Conservation (phyloP, 92 coral and sea anemone genomes). For the Siderastrea radians region DNA sequence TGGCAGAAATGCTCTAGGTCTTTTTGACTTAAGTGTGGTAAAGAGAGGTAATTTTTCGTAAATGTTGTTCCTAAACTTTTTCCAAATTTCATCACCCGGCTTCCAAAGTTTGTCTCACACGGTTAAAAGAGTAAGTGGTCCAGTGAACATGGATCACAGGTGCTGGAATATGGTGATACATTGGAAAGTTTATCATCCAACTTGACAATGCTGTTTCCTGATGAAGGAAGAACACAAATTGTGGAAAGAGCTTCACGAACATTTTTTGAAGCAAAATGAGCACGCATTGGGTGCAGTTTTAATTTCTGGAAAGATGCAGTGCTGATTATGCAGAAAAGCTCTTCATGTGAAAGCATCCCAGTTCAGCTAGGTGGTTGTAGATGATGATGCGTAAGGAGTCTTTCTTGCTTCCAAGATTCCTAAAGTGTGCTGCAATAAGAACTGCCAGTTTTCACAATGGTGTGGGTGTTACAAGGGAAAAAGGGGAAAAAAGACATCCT, state of each 20-base stretch:
- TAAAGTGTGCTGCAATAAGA: conserved; percentile 31
- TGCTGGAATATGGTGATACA: background rate
- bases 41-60: conserved; percentile 29
- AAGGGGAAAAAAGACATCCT: too few relatives aligned
- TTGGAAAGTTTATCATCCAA: conserved; percentile 18
- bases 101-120: conserved; percentile 1
- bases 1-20: conserved; percentile 27
- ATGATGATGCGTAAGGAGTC: conserved; percentile 29
- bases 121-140: background rate
- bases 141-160: background rate
- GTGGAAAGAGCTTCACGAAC: conserved; percentile 36
- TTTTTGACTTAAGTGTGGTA: conserved; percentile 25
- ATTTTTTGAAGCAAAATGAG: conserved; percentile 25
- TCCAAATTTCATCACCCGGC: conserved; percentile 5
- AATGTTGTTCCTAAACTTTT: conserved; percentile 30
- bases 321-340: conserved; percentile 26
- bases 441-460: conserved; percentile 38
- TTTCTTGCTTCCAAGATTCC: conserved; percentile 52
- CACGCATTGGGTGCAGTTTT: conserved; percentile 31
- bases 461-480: conserved; percentile 28
- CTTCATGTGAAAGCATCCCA: conserved; percentile 19
- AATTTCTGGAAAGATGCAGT: conserved; percentile 25
- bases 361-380: conserved; percentile 41
- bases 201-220: conserved; percentile 22
- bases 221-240: conserved; percentile 32